phyloP scores from a whole-genome alignment of 2,113 vertebrate species.

The Paralichthys olivaceus region DNA sequence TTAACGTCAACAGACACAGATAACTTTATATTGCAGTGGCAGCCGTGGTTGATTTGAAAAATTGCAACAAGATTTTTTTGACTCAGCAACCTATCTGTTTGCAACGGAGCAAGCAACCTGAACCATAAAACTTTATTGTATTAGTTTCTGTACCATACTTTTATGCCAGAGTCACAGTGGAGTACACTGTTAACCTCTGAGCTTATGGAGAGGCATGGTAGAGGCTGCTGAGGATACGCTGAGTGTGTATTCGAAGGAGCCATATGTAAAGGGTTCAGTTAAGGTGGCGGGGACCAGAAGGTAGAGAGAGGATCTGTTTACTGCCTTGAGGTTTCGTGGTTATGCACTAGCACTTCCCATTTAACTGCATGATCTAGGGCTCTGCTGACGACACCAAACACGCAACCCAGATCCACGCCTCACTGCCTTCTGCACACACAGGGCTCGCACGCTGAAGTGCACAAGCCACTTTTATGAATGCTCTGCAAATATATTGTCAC shows the following conservation, averaged over 20 bases:
- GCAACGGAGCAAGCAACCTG: conserved; percentile 41
- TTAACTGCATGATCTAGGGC: conserved; percentile 67
- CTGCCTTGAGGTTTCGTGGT: conserved; percentile 70
- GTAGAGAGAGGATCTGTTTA: conserved; percentile 67
- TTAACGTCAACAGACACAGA: conserved; percentile 28
- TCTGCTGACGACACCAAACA: conserved; percentile 59
- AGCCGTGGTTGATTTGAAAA: conserved; percentile 44
- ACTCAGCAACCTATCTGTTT: conserved; percentile 43
- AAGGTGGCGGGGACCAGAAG: conserved; percentile 57
- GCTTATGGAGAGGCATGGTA: conserved; percentile 46
- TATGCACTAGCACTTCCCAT: conserved; percentile 64
- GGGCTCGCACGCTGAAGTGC: conserved; percentile 24
- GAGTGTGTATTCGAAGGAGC: conserved; percentile 42
- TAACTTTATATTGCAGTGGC: conserved; percentile 20
- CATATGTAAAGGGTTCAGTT: conserved; percentile 60
- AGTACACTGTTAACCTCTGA: conserved; percentile 59
- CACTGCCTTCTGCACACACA: conserved; percentile 47
- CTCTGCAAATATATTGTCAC: conserved; percentile 48
- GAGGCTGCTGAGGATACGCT: conserved; percentile 35
- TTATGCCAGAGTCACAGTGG: conserved; percentile 51
- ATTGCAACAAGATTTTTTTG: conserved; percentile 34
- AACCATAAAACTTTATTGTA: conserved; percentile 51
- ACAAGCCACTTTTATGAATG: conserved; percentile 51
- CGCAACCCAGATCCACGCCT: conserved; percentile 50
- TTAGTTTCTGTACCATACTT: conserved; percentile 55